A percentile compares a stretch with the other conserved stretches of the same genome.
These are phyloP conservation scores for Zaprionus taronus DNA, from an alignment of 1,140 invertebrate genomes.

Conservation along the genomic window DNA sequence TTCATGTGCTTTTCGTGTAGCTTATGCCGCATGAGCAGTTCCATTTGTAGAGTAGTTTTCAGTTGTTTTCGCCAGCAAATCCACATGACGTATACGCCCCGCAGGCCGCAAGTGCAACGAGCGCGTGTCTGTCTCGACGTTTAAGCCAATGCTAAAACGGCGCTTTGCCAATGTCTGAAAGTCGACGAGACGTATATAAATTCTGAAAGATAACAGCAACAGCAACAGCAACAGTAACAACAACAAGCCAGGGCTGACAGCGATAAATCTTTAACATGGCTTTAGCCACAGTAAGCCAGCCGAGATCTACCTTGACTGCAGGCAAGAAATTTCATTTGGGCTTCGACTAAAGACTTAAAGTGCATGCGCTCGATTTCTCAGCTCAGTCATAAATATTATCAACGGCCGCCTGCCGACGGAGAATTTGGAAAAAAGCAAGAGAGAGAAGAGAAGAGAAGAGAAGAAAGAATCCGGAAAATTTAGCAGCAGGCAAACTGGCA, in stretches of 20 bases:
- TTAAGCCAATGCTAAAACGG: conserved; percentile 66
- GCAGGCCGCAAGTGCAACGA: conserved; percentile 51
- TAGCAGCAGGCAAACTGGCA: conserved; percentile 74
- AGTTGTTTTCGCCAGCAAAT: conserved; percentile 21
- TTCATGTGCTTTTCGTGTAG: neutral
- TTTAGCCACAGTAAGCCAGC: conserved; percentile 70
- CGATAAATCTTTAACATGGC: conserved; percentile 74
- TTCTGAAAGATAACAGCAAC: conserved; percentile 60
- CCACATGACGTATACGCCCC: conserved; percentile 66
- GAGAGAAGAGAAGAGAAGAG: neutral
- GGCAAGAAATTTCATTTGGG: conserved; percentile 10
- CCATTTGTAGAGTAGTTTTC: neutral
- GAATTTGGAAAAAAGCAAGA: conserved; percentile 20
- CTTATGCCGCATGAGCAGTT: conserved; percentile 17
- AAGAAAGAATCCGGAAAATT: conserved; percentile 50
- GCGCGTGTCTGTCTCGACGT: conserved; percentile 54
- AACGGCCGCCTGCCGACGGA: conserved; percentile 37
- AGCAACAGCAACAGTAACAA: conserved; percentile 19
- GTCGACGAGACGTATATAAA: conserved; percentile 64
- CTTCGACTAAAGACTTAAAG: neutral
- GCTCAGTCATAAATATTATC: conserved; percentile 72
- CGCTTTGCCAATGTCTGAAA: conserved; percentile 70
- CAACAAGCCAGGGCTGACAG: conserved; percentile 36
- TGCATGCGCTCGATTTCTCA: neutral
- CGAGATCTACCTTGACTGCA: conserved; percentile 44